Conservation (phyloP, 30 jellyfish, hydroid and myxozoan species). For the Hydra vulgaris region DNA sequence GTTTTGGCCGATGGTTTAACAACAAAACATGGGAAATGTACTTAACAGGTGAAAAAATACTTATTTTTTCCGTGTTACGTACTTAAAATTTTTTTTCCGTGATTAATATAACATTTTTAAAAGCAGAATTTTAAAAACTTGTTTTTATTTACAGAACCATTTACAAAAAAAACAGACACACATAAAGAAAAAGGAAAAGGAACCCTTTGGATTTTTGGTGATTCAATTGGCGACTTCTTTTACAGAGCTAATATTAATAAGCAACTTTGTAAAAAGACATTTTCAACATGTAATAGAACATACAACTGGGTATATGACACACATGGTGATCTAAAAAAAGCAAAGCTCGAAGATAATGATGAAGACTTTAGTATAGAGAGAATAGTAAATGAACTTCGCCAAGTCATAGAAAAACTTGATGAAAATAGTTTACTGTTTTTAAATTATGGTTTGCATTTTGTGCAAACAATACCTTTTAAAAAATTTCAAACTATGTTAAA, state of each 20-base stretch:
- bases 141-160: slow-evolving; percentile 18
- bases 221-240: slow-evolving; percentile 86
- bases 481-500: slow-evolving; percentile 33
- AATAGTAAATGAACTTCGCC: slow-evolving; percentile 48
- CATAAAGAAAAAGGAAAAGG: slow-evolving; percentile 37
- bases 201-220: slow-evolving; percentile 91
- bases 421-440: slow-evolving; percentile 55
- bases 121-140: not conserved
- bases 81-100: no score
- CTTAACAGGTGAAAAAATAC: slow-evolving; percentile 37
- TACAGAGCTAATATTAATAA: slow-evolving; percentile 51
- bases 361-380: slow-evolving; percentile 77
- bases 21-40: slow-evolving; percentile 38
- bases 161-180: not conserved
- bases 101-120: not conserved
- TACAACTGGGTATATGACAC: slow-evolving; percentile 86
- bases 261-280: slow-evolving; percentile 52
- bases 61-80: no score
- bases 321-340: slow-evolving; percentile 48
- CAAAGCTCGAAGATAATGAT: slow-evolving; percentile 53
- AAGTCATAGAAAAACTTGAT: slow-evolving; percentile 53
- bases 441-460: slow-evolving; percentile 86
- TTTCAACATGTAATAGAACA: slow-evolving; percentile 64
- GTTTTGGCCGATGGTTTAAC: slow-evolving; percentile 75
- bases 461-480: slow-evolving; percentile 45